Evolutionary conservation across 1,140 invertebrate genomes (phyloP), one percentile per base, ranked within the genome.

Genomic region (Conus ventricosus): DNA sequence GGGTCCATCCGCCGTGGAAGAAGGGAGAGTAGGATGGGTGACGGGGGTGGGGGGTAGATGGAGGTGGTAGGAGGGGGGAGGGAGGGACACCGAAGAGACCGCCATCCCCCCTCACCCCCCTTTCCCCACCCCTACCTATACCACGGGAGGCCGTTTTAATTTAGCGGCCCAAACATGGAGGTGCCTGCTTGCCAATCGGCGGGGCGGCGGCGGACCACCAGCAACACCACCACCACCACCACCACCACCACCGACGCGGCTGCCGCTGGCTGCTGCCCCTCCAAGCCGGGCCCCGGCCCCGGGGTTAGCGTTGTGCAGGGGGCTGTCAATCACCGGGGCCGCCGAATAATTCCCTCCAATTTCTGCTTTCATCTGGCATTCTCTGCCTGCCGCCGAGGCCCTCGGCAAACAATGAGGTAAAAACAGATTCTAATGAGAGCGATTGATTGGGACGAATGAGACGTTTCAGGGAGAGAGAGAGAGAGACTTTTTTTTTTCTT

Each of bases 341-440:
- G 71, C 75, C n/a, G 75, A 78, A 78, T 87, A 87, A 87, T 87
- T 87, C 75, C 85, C 76, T 87, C 85, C 85, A 87, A 87, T 87
- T 87, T 87, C 85, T 80, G 71, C 85, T 87, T 87, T 87, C 85
- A 87, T 87, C 75, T 80, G 85, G 85, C 85, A 87, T 87, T 87
- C 85, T 87, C 85, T 75, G 71, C 85, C 75, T 17, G 85, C 71
- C 85, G 71, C 27, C 53, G 53, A 17, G 54, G 67, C 85, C 75
- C 75, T 80, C 75, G 85, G 71, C 85, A 87, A 87, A 87, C 85
- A 87, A 87, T 87, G 85, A 76, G 85, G 67, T 78, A 87, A 78
- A 87, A 87, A 87, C 85, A 87, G 85, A 87, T 87, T 87, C 85
- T 87, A 87, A 87, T 87, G 85, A 87, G 85, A 75, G 51, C 85